Base-by-base conservation (phyloP, 2,888 invertebrate species). In the Leucania comma region DNA sequence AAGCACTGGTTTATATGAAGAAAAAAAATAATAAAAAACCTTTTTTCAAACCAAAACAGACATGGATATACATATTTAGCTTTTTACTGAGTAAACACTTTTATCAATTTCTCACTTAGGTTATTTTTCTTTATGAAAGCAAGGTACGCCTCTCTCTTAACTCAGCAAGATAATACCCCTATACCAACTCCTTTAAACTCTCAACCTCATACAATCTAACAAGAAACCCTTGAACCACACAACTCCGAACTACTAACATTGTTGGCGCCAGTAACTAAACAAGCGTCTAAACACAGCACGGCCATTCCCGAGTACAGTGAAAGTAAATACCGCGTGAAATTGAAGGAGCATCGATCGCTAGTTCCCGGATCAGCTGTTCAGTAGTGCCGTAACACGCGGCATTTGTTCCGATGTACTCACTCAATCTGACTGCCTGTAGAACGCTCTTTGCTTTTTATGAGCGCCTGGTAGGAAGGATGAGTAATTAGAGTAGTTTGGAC, bases 291-390 rank as follows among this genome's bases (percentile, higher is more conserved):
- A 88, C 81, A 73, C 38, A 78, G 82, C 89, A 85, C 72, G 56
- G 59, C 59, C 66, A 66, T 78, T 74, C 83, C 80, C 73, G 74
- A 85, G 85, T 83, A 90, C 89, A 91, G 88, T 88, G 86, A 86
- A 90, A 92, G 91, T 91, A 92, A 93, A 92, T 91, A 91, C 87
- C 81, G 89, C 92, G 92, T 90, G 91, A 91, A 91, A 92, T 92
- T 90, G 91, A 90, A 90, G 89, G 81, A 85, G 88, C 89, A 89
- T 89, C 89, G 90, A 91, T 91, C 90, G 79, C 46, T 62, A 80
- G 82, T 87, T 77, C 71, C 70, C 81, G 81, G 84, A 88, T 87
- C 89, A 85, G 85, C 84, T 85, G 84, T 83, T 80, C 74, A 75
- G 74, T 75, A 78, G 75, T 71, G 72, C 69, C 78, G 77, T 77